Percentiles rank a stretch among this genome's conserved stretches.
Conservation (phyloP, 2,797 vertebrate genomes). For the Coluber constrictor region DNA sequence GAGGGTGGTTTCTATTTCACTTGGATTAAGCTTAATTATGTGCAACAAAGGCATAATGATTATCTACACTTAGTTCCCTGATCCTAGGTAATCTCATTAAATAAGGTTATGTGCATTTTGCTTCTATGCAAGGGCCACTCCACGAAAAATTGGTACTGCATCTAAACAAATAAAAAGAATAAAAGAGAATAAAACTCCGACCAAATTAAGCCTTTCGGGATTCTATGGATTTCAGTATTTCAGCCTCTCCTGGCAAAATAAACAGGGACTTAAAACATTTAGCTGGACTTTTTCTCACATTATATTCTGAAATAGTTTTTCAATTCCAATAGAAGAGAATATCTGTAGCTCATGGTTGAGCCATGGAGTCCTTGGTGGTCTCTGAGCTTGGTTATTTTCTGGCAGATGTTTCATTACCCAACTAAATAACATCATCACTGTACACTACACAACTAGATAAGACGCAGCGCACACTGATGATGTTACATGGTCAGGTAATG, state of each 20-base stretch:
- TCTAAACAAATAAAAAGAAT: neutral
- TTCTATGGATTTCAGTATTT: neutral
- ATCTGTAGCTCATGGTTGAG: neutral
- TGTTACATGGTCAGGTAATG: neutral
- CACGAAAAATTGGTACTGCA: neutral
- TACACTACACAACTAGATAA: neutral
- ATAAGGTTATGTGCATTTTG: neutral
- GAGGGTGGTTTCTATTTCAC: neutral
- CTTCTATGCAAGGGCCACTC: neutral
- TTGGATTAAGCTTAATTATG: neutral
- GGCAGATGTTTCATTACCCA: neutral
- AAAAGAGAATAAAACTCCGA: neutral
- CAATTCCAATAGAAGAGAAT: neutral
- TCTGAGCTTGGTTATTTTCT: neutral
- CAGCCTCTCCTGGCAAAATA: neutral
- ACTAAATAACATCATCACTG: neutral
- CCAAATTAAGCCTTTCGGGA: neutral
- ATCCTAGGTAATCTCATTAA: neutral
- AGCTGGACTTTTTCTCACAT: neutral
- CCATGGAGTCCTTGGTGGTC: neutral
- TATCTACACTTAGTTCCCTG: neutral
- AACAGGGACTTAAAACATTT: neutral
- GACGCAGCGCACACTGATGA: neutral
- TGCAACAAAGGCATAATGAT: neutral
- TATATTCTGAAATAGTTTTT: neutral